Evolutionary conservation across 2,888 invertebrate species (phyloP).

Genomic region (Auanema freiburgensis): DNA sequence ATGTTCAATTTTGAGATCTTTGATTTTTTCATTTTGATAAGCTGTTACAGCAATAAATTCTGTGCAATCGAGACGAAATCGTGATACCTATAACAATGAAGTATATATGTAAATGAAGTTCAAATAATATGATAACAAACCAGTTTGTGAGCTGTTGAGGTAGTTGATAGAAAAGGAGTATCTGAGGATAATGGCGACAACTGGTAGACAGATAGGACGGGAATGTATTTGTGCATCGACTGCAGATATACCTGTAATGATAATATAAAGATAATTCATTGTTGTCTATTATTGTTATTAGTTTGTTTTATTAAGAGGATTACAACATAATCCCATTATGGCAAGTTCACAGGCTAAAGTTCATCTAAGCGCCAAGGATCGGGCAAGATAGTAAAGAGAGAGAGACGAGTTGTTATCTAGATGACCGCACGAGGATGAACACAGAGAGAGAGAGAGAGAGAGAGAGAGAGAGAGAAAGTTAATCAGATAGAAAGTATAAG

Average conservation of each 20-base stretch:
- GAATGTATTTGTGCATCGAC: conserved; percentile 95
- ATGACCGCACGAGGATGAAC: too few relatives aligned
- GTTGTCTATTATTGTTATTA: too few relatives aligned
- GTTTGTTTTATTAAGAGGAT: too few relatives aligned
- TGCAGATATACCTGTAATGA: conserved; percentile 78
- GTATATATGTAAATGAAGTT: background rate
- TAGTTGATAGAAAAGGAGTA: conserved; percentile 21
- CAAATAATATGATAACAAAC: background rate
- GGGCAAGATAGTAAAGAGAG: too few relatives aligned
- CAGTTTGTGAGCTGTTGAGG: conserved; percentile 1
- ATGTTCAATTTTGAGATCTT: conserved; percentile 86
- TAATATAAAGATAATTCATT: background rate
- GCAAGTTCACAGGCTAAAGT: too few relatives aligned
- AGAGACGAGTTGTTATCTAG: too few relatives aligned
- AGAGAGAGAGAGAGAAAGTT: too few relatives aligned
- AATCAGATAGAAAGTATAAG: too few relatives aligned
- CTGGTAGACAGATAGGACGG: conserved; percentile 66
- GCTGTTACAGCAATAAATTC: conserved; percentile 99
- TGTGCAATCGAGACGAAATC: conserved; percentile 89
- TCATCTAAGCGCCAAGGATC: too few relatives aligned
- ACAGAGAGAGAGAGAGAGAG: too few relatives aligned
- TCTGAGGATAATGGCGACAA: conserved; percentile 13
- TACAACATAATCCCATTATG: too few relatives aligned
- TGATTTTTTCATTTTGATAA: conserved; percentile 73
- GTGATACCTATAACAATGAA: conserved; percentile 63